Evolutionary conservation across 2,113 vertebrate genomes (phyloP), one percentile per base, ranked within the genome.

Genomic region (Rhinogobius similis): DNA sequence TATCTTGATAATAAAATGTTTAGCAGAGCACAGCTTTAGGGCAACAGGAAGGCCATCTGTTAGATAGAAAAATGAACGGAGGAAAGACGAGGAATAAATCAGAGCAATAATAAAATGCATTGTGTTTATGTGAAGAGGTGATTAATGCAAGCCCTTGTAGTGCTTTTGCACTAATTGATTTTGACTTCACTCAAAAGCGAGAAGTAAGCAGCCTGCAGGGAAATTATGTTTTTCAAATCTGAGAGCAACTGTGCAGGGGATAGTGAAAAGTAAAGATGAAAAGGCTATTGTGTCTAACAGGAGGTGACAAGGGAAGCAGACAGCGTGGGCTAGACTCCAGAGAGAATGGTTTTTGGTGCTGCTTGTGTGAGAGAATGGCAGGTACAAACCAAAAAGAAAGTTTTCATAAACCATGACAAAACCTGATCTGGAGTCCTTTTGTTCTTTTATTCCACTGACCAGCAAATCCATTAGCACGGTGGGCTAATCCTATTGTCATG

Each of bases 391-490:
- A 26, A 48, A 62, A 65, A n/a, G 38, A 64, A 52, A 55, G 20
- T 68, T 72, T 74, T 27, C 5, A 56, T 50, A 80, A 66, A 58
- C 18, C 10, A 32, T 59, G 21, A 62, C 14, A 63, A 63, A 53
- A 81, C 55, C 36, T 6, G 62, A 18, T 65, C 59, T 64, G 18
- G 10, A 41, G 62, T 75, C 24, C 62, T 14, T 79, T 77, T 92
- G 87, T 87, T 84, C 82, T 87, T 87, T 91, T 87, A 71, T 77
- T 67, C 70, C 21, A 4, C 58, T 73, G 75, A 67, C 72, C 61
- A 68, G 62, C 80, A 87, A 91, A 89, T 72, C 89, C 65, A 75
- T 86, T 87, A 84, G 81, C 79, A 76, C 78, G 81, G 83, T 85
- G 78, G 79, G 68, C 82, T 87, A 86, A 90, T 90, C 87, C 85